Evolutionary conservation across 2,113 vertebrate genomes (phyloP), one percentile per base, ranked within the genome.

Genomic region (Nothocercus julius): DNA sequence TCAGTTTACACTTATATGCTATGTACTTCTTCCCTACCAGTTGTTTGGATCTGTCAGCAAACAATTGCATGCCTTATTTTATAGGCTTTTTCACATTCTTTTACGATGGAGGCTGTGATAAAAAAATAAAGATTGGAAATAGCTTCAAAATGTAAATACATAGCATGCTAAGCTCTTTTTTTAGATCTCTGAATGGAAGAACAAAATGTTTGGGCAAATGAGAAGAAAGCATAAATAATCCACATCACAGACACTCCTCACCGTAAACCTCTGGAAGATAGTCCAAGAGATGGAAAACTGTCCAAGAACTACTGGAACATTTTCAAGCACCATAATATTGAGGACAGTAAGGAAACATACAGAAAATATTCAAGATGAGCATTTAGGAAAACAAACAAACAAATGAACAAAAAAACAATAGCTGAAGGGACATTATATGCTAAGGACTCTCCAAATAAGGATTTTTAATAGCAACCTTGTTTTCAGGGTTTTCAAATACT

Each of bases 1-100:
- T 1, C 5, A 3, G 3, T 32, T 5, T 56, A 64, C 4, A 42
- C 0, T 45, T 3, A 27, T 3, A 2, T 2, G 17, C 42, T 6
- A 21, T 24, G 0, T 11, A 27, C 0, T 32, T 87, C 70, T 78
- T 64, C 9, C 3, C 13, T 53, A 30, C 5, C 69, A 38, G 21
- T 11, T 73, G 21, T 56, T 79, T 82, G 13, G 2, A 68, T 81
- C 9, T 45, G 3, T 11, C 8, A 45, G 40, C 8, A 45, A 44
- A 8, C 2, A 82, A 68, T 42, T 12, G 0, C 2, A 24, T 30
- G 22, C 4, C 3, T 59, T 15, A 3, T 0, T 58, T n/a, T 19
- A 21, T 3, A 44, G 13, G 2, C 0, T 25, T 54, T 53, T 53
- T 24, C 7, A 28, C 12, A 36, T 80, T 75, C 69, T 15, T 54